Percentiles rank a stretch among this genome's conserved stretches.
Conservation (phyloP, 2,113 vertebrate genomes). For the Monarcha castaneiventris region DNA sequence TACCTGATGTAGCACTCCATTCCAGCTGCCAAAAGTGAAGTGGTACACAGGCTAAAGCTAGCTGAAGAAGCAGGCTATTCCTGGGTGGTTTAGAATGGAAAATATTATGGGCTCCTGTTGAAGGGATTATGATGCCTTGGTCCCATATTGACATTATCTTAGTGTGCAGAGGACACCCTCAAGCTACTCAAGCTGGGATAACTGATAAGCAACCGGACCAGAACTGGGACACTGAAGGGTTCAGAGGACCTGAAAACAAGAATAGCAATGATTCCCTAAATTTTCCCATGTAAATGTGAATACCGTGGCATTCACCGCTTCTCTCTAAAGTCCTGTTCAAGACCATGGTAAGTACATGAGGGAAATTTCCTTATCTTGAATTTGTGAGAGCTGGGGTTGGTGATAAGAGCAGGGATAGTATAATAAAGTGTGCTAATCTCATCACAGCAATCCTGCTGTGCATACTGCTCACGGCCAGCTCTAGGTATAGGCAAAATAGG, state of each 20-base stretch:
- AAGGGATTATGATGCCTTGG: constrained; percentile 5
- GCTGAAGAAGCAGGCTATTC: not conserved
- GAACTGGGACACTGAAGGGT: not conserved
- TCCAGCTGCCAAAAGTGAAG: not conserved
- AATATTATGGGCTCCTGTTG: not conserved
- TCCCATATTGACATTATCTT: not conserved
- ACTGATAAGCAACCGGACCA: constrained; percentile 45
- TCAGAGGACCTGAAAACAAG: constrained; percentile 26
- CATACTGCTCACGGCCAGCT: not conserved
- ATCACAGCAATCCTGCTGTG: constrained; percentile 31
- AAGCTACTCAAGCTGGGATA: constrained; percentile 35
- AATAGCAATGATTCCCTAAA: not conserved
- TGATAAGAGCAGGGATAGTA: constrained; percentile 52
- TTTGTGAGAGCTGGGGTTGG: constrained; percentile 35
- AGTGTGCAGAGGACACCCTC: not conserved
- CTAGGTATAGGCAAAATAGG: constrained; percentile 65
- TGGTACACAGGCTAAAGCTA: not conserved
- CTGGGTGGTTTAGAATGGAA: not conserved
- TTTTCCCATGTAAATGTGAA: constrained; percentile 43
- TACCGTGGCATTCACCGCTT: not conserved
- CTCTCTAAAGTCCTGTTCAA: constrained; percentile 20
- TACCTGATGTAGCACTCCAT: not conserved
- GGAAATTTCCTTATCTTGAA: constrained; percentile 55
- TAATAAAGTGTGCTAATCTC: constrained; percentile 59
- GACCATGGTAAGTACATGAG: constrained; percentile 19